Base-by-base conservation (phyloP, 2,888 invertebrate genomes). In the Leptopterna dolabrata region DNA sequence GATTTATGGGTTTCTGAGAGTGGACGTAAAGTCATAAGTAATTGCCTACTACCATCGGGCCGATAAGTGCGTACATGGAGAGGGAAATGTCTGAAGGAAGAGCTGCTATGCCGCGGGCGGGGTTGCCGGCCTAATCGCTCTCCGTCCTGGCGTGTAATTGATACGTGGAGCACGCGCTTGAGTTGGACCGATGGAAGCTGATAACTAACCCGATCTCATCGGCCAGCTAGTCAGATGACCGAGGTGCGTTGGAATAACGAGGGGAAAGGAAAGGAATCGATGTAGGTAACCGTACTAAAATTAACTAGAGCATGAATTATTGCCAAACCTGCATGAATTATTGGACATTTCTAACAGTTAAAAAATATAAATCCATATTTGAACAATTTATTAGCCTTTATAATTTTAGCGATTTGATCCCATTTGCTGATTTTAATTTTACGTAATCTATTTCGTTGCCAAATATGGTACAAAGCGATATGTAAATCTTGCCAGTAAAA, bases 11-110 rank as follows among this genome's bases (percentile, higher is more conserved):
- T 41, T 76, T 27, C 36, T 19, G 73, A 76, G 73, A 76, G 73
- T 36, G 73, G 73, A 76, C 73, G 73, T 76, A 76, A 36, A 76
- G 30, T 76, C 73, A 76, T 76, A 76, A 41, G 30, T 76, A 76
- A 76, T 76, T 76, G 73, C 73, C 73, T 36, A 76, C 73, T 76
- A 76, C 73, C 73, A 41, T 36, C 73, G 41, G 19, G 29, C 73
- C 73, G 73, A 76, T 76, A 76, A 41, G 73, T 76, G 73, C 36
- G 30, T 76, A 41, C 36, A 41, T 9, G 36, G 41, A 76, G 41
- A 41, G 73, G 73, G 36, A 76, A 76, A 36, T 19, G 30, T 41
- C 41, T 76, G 73, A 71, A 71, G 73, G 73, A 76, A 41, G 30
- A 76, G 73, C 73, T 36, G 36, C n/a, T 19, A 11, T 14, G n/a